Percentiles rank a stretch among this genome's conserved stretches.
These are phyloP conservation scores for Cebus imitator DNA, from an alignment of 2,113 vertebrate genomes.

Conservation along the genomic window DNA sequence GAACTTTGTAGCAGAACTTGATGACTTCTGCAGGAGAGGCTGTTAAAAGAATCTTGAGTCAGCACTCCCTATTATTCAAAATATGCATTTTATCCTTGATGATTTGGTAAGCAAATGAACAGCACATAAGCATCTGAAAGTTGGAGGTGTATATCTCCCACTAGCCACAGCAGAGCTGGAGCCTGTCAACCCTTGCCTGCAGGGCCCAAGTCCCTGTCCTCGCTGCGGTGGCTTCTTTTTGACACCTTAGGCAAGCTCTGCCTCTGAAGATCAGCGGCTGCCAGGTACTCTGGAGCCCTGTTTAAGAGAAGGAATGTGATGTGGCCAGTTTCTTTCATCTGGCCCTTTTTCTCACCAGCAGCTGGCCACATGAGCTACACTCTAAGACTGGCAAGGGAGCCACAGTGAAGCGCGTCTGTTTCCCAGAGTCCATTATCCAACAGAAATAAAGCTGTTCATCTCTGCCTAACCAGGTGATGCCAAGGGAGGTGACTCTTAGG, in stretches of 20 bases:
- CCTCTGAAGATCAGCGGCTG: not conserved
- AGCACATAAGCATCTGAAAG: not conserved
- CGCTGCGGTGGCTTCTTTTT: rapidly evolving
- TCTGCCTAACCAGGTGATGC: not conserved
- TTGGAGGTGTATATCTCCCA: too few species aligned
- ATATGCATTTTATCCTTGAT: not conserved
- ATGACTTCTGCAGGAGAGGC: not conserved
- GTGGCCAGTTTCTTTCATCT: rapidly evolving
- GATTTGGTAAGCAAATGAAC: not conserved
- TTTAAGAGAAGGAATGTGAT: rapidly evolving
- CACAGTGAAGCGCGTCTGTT: rapidly evolving
- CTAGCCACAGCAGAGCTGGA: too few species aligned
- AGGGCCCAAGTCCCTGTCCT: rapidly evolving
- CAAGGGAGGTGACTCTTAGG: rapidly evolving
- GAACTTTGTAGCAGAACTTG: not conserved
- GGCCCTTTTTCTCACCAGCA: not conserved
- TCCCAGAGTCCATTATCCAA: not conserved
- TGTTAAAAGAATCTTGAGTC: not conserved
- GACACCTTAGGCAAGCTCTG: not conserved
- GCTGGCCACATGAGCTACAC: rapidly evolving
- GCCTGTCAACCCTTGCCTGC: rapidly evolving
- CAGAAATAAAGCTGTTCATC: not conserved
- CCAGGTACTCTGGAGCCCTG: rapidly evolving
- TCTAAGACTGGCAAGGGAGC: not conserved
- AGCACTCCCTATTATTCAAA: not conserved